Evolutionary conservation across 2,888 invertebrate species (phyloP).

Genomic region (Cactoblastis cactorum): DNA sequence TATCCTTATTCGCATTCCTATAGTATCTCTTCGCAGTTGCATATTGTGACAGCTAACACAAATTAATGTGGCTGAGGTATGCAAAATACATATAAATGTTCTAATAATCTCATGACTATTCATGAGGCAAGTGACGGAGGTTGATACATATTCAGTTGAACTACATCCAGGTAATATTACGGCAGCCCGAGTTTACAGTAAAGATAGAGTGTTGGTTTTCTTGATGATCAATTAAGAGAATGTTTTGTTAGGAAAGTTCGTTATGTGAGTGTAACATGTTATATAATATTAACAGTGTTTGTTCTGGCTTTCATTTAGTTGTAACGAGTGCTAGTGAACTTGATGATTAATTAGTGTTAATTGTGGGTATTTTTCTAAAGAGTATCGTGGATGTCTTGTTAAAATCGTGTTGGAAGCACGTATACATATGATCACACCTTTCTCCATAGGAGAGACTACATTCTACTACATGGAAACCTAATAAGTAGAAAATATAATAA

Average conservation of each 20-base stretch:
- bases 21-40: conserved; percentile 6
- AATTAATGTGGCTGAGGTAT: conserved; percentile 21
- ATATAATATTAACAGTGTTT: too few species aligned
- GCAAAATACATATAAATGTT: conserved; percentile 20
- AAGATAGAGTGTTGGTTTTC: conserved; percentile 30
- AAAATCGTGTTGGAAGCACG: too few species aligned
- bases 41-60: conserved; percentile 24
- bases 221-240: conserved; percentile 9
- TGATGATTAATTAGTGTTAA: too few species aligned
- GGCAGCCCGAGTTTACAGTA: conserved; percentile 37
- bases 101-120: conserved; percentile 41
- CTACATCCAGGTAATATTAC: conserved; percentile 45
- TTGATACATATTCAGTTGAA: conserved; percentile 54
- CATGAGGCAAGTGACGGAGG: conserved; percentile 45
- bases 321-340: too few species aligned
- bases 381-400: too few species aligned
- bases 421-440: too few species aligned
- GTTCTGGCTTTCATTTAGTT: too few species aligned
- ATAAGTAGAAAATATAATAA: too few species aligned
- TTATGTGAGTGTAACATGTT: background rate
- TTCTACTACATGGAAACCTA: too few species aligned
- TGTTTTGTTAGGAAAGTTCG: conserved; percentile 3
- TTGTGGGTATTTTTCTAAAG: too few species aligned
- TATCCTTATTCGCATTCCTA: background rate
- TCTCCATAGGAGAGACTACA: too few species aligned